A percentile compares a stretch with the other conserved stretches of the same genome.
Evolutionary conservation across 2,113 vertebrate species (phyloP).

Genomic region (Benitochromis conjunctus): DNA sequence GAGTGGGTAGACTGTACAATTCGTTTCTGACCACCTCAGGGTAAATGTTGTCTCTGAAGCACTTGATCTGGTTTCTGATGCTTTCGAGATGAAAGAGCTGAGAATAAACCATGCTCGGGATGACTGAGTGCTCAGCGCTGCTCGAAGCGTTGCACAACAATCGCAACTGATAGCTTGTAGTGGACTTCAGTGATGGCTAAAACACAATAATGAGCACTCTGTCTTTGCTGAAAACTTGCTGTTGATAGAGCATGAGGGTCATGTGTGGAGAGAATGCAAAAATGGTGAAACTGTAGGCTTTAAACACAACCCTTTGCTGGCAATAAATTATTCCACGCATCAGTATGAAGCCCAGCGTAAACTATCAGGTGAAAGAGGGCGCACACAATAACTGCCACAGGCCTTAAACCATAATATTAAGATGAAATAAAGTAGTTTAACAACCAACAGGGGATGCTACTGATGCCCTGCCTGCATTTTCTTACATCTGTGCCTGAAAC

Average conservation of each 20-base stretch:
- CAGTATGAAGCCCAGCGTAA: background rate
- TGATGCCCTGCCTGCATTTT: background rate
- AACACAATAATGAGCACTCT: background rate
- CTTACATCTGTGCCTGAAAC: background rate
- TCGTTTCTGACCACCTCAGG: constrained; percentile 12
- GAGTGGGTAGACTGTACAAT: constrained; percentile 1
- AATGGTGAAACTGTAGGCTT: background rate
- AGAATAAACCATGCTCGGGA: background rate
- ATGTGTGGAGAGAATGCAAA: background rate
- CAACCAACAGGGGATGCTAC: background rate
- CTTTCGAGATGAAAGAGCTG: background rate
- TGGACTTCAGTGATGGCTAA: background rate
- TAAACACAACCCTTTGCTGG: background rate
- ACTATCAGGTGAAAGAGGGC: background rate
- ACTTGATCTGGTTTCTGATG: background rate
- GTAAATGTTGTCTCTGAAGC: background rate
- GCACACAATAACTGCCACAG: background rate
- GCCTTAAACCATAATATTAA: background rate
- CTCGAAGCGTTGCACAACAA: background rate
- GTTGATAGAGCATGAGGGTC: background rate
- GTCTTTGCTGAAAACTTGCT: background rate
- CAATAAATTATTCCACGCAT: background rate
- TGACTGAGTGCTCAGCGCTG: background rate
- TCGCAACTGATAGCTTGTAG: background rate
- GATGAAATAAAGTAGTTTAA: background rate